phyloP scores from a whole-genome alignment of 1,140 invertebrate species.

The Globodera rostochiensis region DNA sequence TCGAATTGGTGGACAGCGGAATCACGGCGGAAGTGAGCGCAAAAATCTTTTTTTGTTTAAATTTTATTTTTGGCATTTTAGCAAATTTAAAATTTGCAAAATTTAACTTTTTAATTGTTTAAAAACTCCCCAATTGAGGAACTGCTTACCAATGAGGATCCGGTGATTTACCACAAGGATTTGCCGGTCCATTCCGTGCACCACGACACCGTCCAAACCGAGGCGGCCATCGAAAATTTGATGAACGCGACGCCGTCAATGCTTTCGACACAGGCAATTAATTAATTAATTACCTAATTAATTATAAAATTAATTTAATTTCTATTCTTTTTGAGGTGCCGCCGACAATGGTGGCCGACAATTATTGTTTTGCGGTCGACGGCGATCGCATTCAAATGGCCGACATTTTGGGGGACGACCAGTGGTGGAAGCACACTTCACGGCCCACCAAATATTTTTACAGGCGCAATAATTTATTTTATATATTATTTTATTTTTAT shows the following conservation, averaged over 20 bases:
- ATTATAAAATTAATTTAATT: neutral
- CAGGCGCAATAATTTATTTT: constrained; percentile 15
- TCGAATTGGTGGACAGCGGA: constrained; percentile 63
- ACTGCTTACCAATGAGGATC: constrained; percentile 59
- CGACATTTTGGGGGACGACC: constrained; percentile 65
- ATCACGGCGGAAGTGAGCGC: constrained; percentile 52
- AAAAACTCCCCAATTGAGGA: constrained; percentile 18
- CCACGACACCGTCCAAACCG: constrained; percentile 65
- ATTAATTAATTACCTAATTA: neutral
- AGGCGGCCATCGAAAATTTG: constrained; percentile 64
- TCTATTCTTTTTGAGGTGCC: constrained; percentile 26
- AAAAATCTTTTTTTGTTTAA: neutral
- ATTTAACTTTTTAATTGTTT: neutral
- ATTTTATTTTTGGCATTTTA: no score
- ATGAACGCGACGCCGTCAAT: constrained; percentile 63
- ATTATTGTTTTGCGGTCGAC: constrained; percentile 62
- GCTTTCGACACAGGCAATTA: constrained; percentile 54
- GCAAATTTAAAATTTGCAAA: neutral
- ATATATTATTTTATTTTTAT: no score
- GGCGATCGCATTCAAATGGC: constrained; percentile 61
- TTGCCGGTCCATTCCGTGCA: constrained; percentile 65
- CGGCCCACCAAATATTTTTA: constrained; percentile 62
- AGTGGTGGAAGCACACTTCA: constrained; percentile 65
- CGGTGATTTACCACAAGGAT: constrained; percentile 63
- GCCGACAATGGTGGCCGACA: constrained; percentile 62